These are phyloP conservation scores for Cichlasoma orientale DNA, from an alignment of 2,797 vertebrate genomes.

Conservation along the genomic window DNA sequence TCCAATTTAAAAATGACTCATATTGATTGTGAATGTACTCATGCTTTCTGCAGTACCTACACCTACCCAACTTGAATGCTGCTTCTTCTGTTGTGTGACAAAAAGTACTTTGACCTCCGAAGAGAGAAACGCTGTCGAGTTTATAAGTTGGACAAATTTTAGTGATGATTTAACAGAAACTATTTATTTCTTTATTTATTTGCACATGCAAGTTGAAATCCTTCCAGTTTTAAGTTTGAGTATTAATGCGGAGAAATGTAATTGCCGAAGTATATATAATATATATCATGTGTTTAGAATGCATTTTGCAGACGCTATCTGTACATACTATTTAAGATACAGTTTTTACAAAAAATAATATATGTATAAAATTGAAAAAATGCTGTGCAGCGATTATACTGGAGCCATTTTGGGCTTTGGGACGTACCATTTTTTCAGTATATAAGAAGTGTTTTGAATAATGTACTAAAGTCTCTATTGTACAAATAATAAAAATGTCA, in stretches of 20 bases:
- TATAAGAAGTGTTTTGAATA: conserved; percentile 99
- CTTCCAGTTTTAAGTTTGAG: conserved; percentile 87
- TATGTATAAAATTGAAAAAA: conserved; percentile 85
- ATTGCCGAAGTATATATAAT: conserved; percentile 85
- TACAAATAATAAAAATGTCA: conserved; percentile 96
- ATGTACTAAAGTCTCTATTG: conserved; percentile 94
- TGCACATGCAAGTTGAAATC: conserved; percentile 92
- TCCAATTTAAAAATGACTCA: conserved; percentile 86
- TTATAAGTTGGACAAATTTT: conserved; percentile 84
- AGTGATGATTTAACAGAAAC: conserved; percentile 84
- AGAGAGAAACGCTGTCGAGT: conserved; percentile 81
- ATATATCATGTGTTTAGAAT: conserved; percentile 88
- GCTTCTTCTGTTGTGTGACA: conserved; percentile 93
- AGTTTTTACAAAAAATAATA: conserved; percentile 85
- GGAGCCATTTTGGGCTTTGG: conserved; percentile 99
- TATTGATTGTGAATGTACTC: conserved; percentile 99
- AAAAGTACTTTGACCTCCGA: conserved; percentile 87
- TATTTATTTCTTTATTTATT: conserved; percentile 80
- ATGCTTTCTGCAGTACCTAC: conserved; percentile 92
- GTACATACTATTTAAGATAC: conserved; percentile 92
- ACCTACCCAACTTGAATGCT: conserved; percentile 91
- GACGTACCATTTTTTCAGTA: conserved; percentile 98
- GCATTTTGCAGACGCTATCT: conserved; percentile 94
- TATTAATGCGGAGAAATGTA: conserved; percentile 86
- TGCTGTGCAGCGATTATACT: conserved; percentile 91